Percentiles rank a stretch among this genome's conserved stretches.
These are phyloP conservation scores for Sebastes kiyomatsui DNA, from an alignment of 2,797 vertebrate genomes.

Conservation along the genomic window DNA sequence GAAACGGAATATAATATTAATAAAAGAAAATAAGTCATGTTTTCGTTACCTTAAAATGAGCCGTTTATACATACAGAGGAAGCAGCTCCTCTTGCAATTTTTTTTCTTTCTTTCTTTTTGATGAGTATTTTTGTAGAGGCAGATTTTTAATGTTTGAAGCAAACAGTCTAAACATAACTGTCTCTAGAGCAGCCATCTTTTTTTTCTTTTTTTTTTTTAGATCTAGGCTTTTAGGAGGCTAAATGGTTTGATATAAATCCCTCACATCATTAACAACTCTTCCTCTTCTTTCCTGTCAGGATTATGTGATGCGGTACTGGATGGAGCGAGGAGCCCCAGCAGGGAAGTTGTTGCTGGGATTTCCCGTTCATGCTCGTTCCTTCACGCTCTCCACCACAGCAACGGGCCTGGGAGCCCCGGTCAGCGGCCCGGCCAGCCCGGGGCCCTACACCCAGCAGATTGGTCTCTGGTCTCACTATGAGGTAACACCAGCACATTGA, in stretches of 20 bases:
- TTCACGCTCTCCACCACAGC: conserved; percentile 67
- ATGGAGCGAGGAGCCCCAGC: conserved; percentile 63
- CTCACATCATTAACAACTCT: neutral
- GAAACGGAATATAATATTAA: too few relatives aligned
- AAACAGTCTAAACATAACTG: neutral
- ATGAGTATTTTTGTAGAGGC: too few relatives aligned
- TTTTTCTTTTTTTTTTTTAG: neutral
- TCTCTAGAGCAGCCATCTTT: neutral
- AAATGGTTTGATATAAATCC: neutral
- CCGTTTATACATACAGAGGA: too few relatives aligned
- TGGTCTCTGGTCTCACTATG: conserved; percentile 85
- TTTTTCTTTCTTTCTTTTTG: too few relatives aligned
- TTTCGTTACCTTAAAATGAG: too few relatives aligned
- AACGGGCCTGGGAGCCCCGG: conserved; percentile 62
- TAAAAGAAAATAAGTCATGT: too few relatives aligned
- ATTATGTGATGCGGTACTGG: conserved; percentile 78
- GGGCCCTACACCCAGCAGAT: conserved; percentile 82
- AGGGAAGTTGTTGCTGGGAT: conserved; percentile 82
- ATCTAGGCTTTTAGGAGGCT: neutral
- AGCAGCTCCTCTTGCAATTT: too few relatives aligned
- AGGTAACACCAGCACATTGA: conserved; percentile 69
- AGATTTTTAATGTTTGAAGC: too few relatives aligned
- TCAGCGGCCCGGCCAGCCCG: conserved; percentile 73
- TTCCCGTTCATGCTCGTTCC: conserved; percentile 76
- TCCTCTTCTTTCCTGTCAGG: conserved; percentile 47